These are phyloP conservation scores for Triplophysa yarkandensis DNA, from an alignment of 2,797 vertebrate species.

Conservation along the genomic window DNA sequence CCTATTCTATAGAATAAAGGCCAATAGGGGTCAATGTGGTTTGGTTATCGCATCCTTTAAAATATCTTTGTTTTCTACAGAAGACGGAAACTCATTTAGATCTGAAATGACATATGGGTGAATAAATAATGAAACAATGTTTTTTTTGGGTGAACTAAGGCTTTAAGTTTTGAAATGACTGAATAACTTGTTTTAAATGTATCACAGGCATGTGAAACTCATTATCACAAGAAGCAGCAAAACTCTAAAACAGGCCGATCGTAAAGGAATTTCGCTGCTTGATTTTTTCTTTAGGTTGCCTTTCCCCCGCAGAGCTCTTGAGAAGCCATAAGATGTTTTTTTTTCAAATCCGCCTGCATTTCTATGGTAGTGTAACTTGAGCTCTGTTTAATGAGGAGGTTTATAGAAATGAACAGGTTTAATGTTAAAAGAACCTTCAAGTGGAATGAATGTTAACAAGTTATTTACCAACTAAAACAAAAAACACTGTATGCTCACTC, in stretches of 20 bases:
- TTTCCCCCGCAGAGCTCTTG: neutral
- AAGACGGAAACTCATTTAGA: too few species aligned
- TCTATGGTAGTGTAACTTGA: slow-evolving; percentile 8
- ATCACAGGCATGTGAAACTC: too few species aligned
- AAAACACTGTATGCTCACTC: slow-evolving; percentile 14
- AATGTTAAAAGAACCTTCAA: neutral
- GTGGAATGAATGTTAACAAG: neutral
- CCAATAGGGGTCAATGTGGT: too few species aligned
- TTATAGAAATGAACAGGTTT: slow-evolving; percentile 13
- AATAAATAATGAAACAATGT: too few species aligned
- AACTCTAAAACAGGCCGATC: neutral
- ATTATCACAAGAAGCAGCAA: neutral
- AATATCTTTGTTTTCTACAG: too few species aligned
- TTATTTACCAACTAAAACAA: slow-evolving; percentile 10
- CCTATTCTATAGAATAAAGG: too few species aligned
- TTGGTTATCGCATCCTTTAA: too few species aligned
- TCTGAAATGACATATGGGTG: too few species aligned
- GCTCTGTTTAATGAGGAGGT: slow-evolving; percentile 32
- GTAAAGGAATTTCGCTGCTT: neutral
- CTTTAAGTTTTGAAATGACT: too few species aligned
- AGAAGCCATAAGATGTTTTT: neutral
- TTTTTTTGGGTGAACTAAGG: too few species aligned
- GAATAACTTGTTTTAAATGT: neutral
- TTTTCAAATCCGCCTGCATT: slow-evolving; percentile 1
- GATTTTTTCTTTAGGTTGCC: neutral